Evolutionary conservation across 2,797 vertebrate genomes (phyloP).

Genomic region (Sebastes hubbsi): DNA sequence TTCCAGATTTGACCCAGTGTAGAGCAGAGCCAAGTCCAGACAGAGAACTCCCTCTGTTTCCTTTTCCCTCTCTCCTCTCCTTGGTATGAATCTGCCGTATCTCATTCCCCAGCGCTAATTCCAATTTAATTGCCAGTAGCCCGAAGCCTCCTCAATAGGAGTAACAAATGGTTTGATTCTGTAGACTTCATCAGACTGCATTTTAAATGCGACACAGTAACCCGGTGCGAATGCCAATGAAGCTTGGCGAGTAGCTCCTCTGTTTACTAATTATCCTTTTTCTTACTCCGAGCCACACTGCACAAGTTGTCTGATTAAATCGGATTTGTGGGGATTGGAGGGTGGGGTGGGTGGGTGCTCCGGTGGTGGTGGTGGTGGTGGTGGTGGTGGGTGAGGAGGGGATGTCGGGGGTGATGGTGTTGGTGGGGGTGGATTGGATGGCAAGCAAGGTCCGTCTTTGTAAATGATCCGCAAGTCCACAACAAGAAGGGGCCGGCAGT

Average conservation of each 20-base stretch:
- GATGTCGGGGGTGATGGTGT: not conserved
- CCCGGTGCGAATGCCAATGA: constrained; percentile 99
- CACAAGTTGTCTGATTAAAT: constrained; percentile 99
- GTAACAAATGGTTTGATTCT: constrained; percentile 99
- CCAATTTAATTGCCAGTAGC: constrained; percentile 99
- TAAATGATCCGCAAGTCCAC: constrained; percentile 89
- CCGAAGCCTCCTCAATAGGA: constrained; percentile 99
- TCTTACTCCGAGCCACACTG: constrained; percentile 96
- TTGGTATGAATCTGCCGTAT: constrained; percentile 87
- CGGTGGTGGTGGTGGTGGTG: constrained; percentile 42
- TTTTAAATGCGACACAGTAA: constrained; percentile 99
- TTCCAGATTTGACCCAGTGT: constrained; percentile 74
- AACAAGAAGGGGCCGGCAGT: constrained; percentile 81
- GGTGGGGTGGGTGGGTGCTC: constrained; percentile 75
- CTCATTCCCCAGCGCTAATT: constrained; percentile 95
- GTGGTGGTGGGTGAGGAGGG: constrained; percentile 36
- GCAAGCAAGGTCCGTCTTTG: constrained; percentile 89
- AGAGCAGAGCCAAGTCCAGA: constrained; percentile 76
- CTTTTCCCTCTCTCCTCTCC: constrained; percentile 48
- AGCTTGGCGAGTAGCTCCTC: constrained; percentile 93
- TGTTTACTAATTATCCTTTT: constrained; percentile 99
- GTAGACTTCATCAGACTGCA: constrained; percentile 99
- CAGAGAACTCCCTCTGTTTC: constrained; percentile 82
- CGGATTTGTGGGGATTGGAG: constrained; percentile 95
- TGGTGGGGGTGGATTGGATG: constrained; percentile 77